Evolutionary conservation across 2,113 vertebrate genomes (phyloP), one percentile per base, ranked within the genome.

Genomic region (Pleuronectes platessa): DNA sequence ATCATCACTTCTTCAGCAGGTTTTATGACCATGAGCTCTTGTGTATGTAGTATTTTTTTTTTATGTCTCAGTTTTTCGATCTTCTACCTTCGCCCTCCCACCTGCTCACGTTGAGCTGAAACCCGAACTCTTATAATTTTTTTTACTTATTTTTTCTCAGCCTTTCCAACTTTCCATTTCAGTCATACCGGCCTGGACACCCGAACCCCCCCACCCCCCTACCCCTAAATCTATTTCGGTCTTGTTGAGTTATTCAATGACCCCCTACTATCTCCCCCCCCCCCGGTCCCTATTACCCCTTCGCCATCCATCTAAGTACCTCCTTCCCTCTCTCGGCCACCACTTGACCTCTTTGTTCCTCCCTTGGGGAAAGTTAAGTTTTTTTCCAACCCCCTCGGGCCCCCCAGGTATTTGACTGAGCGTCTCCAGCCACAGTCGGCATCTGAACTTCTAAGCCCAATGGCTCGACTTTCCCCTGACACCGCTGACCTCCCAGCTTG

Each of bases 141-240:
- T 74, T 23, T 40, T 3, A 55, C 72, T 62, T 37, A 59, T 82
- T 82, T 85, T 75, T 56, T 31, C 31, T 31, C 31, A 31, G 31
- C 31, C 31, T 31, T 90, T 87, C 78, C 85, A 88, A 90, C 91
- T 94, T 88, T 92, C 88, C 91, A 88, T 94, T 94, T 94, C 62
- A 68, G 86, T 87, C 89, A 56, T 54, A 37, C 68, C 0, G 3
- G 65, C 69, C 61, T 65, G 71, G 90, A 90, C 89, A 91, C 77
- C 80, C 61, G 63, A 91, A 37, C 77, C 49, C 13, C 27, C 26
- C 59, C 27, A 27, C 27, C 4, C 62, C 49, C 23, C 59, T 15
- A 37, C 31, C 5, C 62, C 51, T 15, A 5, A 42, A 54, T 91
- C 93, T 95, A 93, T 95, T 94, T 90, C 86, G 87, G 82, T 84